Percentiles rank a stretch among this genome's conserved stretches.
These are phyloP conservation scores for Forbesichthys papilliferus DNA, from an alignment of 2,113 vertebrate species.

Conservation along the genomic window DNA sequence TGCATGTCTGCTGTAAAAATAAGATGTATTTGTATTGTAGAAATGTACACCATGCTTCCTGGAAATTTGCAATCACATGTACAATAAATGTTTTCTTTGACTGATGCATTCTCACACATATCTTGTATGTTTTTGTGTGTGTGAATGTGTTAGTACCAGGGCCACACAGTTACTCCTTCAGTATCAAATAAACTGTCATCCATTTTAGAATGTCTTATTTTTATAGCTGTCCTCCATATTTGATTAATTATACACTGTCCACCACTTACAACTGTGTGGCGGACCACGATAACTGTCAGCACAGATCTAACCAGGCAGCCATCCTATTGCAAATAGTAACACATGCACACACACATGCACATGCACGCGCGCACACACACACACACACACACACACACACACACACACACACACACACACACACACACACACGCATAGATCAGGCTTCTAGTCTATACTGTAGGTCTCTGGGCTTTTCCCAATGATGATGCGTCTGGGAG, in stretches of 20 bases:
- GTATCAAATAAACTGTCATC: not conserved
- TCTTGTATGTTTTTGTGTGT: not conserved
- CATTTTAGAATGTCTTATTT: not conserved
- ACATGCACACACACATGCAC: slow-evolving; percentile 4
- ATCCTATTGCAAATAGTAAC: not conserved
- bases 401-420: not conserved
- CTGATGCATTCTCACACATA: not conserved
- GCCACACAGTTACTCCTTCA: not conserved
- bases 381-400: not conserved
- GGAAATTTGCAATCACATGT: no score
- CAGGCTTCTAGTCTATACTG: not conserved
- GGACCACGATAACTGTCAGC: not conserved
- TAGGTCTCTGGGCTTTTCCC: slow-evolving; percentile 9
- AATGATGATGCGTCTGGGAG: slow-evolving; percentile 22
- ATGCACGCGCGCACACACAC: not conserved
- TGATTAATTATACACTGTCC: not conserved
- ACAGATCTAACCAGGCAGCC: not conserved
- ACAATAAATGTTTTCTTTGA: not conserved
- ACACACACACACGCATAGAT: not conserved
- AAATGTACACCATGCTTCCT: no score
- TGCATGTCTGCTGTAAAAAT: no score
- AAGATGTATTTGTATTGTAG: no score
- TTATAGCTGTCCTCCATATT: not conserved
- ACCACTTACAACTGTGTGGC: not conserved
- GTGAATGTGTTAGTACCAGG: not conserved